These are phyloP conservation scores for Samia ricini DNA, from an alignment of 1,140 invertebrate species.

Conservation along the genomic window DNA sequence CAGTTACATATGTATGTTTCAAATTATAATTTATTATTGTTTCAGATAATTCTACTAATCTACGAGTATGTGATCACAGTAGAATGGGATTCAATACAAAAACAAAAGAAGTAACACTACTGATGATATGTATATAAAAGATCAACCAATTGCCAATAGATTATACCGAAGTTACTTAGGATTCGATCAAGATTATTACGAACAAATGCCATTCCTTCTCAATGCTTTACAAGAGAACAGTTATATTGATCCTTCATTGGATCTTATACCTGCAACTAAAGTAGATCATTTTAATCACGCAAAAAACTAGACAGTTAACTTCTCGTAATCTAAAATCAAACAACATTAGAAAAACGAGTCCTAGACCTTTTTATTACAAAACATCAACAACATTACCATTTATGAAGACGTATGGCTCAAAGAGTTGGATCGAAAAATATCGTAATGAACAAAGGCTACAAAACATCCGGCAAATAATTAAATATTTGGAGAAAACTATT, in stretches of 20 bases:
- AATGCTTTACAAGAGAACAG: constrained; percentile 67
- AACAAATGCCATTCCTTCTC: constrained; percentile 66
- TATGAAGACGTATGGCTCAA: constrained; percentile 49
- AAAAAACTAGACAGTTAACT: constrained; percentile 21
- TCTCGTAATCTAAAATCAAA: constrained; percentile 14
- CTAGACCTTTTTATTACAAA: constrained; percentile 65
- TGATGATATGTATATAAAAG: constrained; percentile 22
- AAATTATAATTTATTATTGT: no score
- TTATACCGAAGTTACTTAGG: constrained; percentile 61
- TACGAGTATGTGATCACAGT: constrained; percentile 69
- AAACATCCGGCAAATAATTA: constrained; percentile 67
- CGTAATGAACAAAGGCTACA: constrained; percentile 63
- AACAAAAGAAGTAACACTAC: constrained; percentile 31
- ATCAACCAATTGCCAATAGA: constrained; percentile 55
- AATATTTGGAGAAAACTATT: constrained; percentile 66
- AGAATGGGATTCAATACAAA: constrained; percentile 68
- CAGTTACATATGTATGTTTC: no score
- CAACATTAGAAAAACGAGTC: constrained; percentile 54
- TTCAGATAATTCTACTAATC: constrained; percentile 72
- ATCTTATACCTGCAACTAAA: constrained; percentile 26
- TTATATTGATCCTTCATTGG: constrained; percentile 42
- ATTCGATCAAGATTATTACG: constrained; percentile 70
- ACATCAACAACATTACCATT: constrained; percentile 63
- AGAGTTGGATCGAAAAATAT: constrained; percentile 62
- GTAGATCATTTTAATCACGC: constrained; percentile 22